Base-by-base conservation (phyloP, 2,113 vertebrate species). In the Dasyurus viverrinus region DNA sequence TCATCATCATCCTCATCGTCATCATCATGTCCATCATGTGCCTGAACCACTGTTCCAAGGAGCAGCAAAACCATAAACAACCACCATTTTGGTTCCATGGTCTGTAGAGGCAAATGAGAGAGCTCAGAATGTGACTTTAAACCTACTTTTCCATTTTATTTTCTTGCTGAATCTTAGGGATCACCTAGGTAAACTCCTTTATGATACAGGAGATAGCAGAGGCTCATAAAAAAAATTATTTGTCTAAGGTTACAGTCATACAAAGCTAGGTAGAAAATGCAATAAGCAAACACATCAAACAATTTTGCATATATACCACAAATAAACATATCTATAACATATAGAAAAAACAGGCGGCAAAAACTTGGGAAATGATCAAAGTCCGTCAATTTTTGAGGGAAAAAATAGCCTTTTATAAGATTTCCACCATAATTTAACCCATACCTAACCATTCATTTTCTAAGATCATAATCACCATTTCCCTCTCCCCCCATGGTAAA, bases 41-140 rank as follows among this genome's bases (percentile, higher is more conserved):
- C 98, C 55, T 98, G 93, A 53, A 97, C 48, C 92, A 98, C 89
- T 92, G 98, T 97, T 84, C 99, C 99, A 9, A 98, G 97, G 8
- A 98, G 98, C 30, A 99, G 97, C 89, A 99, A 98, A 95, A 98
- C 97, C 97, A 99, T 84, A 53, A 95, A 99, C 91, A 99, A 97
- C 27, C 98, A 98, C 97, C 99, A 98, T 97, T 99, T 99, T 93
- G 98, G 98, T 98, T 99, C 98, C 99, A 99, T 99, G 93, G 96
- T 99, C 99, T 99, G 98, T 54, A 53, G 12, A 93, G 53, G 94
- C 9, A 96, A 90, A 54, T 76, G 25, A 91, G 89, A 60, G 53
- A 96, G 26, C 19, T 5, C n/a, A 42, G 42, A 90, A 97, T 23
- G 97, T 42, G 36, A 90, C 19, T 54, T 93, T 84, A 22, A 68